These are phyloP conservation scores for Eurytoma adleriae DNA, from an alignment of 2,888 invertebrate genomes.

Conservation along the genomic window DNA sequence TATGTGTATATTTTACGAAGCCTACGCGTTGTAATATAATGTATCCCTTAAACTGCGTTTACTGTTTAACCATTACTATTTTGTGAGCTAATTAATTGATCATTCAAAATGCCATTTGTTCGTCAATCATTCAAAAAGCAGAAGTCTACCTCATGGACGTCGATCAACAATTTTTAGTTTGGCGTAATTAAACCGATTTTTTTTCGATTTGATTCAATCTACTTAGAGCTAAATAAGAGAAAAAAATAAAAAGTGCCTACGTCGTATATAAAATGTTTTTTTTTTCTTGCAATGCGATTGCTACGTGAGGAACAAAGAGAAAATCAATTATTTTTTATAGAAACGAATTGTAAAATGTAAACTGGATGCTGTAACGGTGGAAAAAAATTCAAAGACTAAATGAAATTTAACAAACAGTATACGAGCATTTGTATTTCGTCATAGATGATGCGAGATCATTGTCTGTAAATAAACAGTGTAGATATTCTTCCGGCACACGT, in stretches of 20 bases:
- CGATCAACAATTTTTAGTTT: conserved; percentile 20
- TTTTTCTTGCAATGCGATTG: not conserved
- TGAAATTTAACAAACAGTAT: conserved; percentile 23
- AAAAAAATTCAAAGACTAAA: conserved; percentile 17
- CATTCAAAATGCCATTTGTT: conserved; percentile 37
- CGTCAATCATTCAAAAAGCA: conserved; percentile 2
- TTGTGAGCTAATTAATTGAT: conserved; percentile 25
- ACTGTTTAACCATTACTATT: conserved; percentile 48
- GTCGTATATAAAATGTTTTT: conserved; percentile 9
- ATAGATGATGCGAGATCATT: conserved; percentile 50
- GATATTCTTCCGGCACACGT: conserved; percentile 11
- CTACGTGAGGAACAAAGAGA: not conserved
- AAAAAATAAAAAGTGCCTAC: not conserved
- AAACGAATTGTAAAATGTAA: not conserved
- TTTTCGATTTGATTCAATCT: not conserved
- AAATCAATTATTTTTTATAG: conserved; percentile 33
- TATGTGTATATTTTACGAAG: conserved; percentile 41
- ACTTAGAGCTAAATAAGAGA: not conserved
- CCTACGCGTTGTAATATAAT: conserved; percentile 50
- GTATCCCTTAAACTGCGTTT: conserved; percentile 44
- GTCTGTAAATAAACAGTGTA: conserved; percentile 27
- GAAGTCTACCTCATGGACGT: conserved; percentile 27
- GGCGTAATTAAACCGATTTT: not conserved
- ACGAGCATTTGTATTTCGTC: conserved; percentile 12
- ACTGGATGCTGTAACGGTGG: not conserved